Percentiles rank a stretch among this genome's conserved stretches.
phyloP scores from a whole-genome alignment of 2,113 vertebrate species.

The Paedocypris sp. region DNA sequence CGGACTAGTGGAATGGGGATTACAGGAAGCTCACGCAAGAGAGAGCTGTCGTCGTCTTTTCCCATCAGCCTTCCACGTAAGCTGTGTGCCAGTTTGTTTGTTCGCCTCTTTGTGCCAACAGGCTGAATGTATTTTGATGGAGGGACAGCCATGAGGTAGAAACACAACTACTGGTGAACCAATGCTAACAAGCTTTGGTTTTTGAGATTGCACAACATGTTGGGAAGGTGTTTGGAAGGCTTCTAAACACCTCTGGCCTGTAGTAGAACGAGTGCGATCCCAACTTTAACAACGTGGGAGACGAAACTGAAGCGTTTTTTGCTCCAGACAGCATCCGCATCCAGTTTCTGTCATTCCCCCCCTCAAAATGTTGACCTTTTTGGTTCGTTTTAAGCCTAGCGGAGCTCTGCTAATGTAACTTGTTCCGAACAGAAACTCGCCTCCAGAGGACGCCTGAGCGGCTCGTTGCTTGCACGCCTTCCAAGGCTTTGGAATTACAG shows the following conservation, averaged over 20 bases:
- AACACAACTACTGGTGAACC: slow-evolving; percentile 18
- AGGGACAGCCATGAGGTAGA: slow-evolving; percentile 8
- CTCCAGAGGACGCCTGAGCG: not conserved
- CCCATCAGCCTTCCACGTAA: slow-evolving; percentile 16
- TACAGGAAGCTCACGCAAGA: slow-evolving; percentile 48
- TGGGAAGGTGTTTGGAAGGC: not conserved
- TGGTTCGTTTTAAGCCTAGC: not conserved
- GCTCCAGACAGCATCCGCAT: not conserved
- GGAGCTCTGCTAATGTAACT: slow-evolving; percentile 18
- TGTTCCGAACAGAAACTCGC: not conserved
- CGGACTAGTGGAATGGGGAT: slow-evolving; percentile 55
- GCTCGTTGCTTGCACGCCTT: slow-evolving; percentile 12
- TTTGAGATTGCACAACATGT: too few species aligned
- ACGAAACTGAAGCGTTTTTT: slow-evolving; percentile 1
- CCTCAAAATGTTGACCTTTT: slow-evolving; percentile 23
- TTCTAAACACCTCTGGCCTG: slow-evolving; percentile 18
- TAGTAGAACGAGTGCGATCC: not conserved
- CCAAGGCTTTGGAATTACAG: slow-evolving; percentile 32
- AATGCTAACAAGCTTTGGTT: not conserved
- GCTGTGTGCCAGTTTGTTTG: slow-evolving; percentile 24
- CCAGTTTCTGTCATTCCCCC: not conserved
- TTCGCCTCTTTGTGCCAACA: slow-evolving; percentile 6
- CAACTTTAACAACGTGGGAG: slow-evolving; percentile 13
- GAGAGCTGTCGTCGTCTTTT: slow-evolving; percentile 41
- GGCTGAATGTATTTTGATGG: slow-evolving; percentile 5